Base-by-base conservation (phyloP, 2,888 invertebrate species). In the Rhingia rostrata region DNA sequence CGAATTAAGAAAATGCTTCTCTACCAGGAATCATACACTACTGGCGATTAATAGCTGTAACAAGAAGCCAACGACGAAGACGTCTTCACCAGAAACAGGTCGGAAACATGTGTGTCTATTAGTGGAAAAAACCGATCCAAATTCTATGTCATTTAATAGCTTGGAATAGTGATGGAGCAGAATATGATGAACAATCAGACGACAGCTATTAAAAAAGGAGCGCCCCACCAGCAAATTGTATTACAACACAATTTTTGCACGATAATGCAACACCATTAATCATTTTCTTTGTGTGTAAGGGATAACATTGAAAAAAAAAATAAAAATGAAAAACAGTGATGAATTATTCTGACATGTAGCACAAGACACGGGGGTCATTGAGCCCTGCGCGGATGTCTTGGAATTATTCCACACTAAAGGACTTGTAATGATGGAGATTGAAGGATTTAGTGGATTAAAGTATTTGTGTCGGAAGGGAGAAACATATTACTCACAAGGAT, bases 181-280 rank as follows among this genome's bases (percentile, higher is more conserved):
- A 4, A 22, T 33, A 60, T 60, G 43, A 43, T 33, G 4, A 10
- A 51, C 32, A 32, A 53, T 9, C 10, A 10, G 53, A n/a, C 33
- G 53, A 53, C 10, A 32, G n/a, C 35, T 54, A 54, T 63, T 63
- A 63, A 54, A 35, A 63, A 35, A 22, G 22, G 1, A 22, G 22
- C 22, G 2, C 22, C 22, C 2, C 22, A 22, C 22, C 22, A 22
- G 22, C 22, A 22, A 7, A 35, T 63, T 53, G 41, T 30, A 63
- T 61, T 73, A 63, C 53, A 60, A 41, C 41, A 63, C 22, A 22
- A 22, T 22, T 73, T 73, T 63, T 63, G 61, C 43, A 54, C 73
- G 12, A 30, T 53, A 43, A 63, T 54, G 35, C 53, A 63, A 45
- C 43, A 14, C 54, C 73, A 63, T 73, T 54, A 35, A 73, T 73